Evolutionary conservation across 1,140 invertebrate genomes (phyloP).

Genomic region (Ptiloglossa arizonensis): DNA sequence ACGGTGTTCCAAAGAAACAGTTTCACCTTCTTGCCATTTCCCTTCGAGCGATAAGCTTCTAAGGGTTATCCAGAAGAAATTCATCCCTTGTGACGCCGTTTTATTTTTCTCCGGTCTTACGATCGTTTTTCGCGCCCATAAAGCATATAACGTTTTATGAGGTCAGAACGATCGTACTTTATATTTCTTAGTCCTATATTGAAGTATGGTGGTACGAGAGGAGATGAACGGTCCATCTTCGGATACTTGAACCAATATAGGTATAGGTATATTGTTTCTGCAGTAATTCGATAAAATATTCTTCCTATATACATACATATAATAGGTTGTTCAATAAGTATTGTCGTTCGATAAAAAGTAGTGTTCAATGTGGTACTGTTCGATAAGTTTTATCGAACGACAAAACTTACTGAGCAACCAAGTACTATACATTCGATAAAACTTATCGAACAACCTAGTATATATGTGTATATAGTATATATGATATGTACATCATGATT

Average conservation of each 20-base stretch:
- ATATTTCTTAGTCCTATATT: constrained; percentile 7
- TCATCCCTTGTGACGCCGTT: not conserved
- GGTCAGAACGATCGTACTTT: constrained; percentile 10
- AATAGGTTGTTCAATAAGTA: no score
- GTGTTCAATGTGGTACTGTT: no score
- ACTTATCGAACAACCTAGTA: no score
- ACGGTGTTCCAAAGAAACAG: not conserved
- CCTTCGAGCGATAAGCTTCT: not conserved
- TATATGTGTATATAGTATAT: no score
- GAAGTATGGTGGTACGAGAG: not conserved
- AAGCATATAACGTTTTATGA: constrained; percentile 20
- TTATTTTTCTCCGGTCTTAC: not conserved
- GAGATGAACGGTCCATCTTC: not conserved
- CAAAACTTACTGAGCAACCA: no score
- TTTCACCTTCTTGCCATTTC: not conserved
- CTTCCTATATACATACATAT: no score
- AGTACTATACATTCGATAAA: no score
- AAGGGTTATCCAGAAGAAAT: not conserved
- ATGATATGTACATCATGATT: no score
- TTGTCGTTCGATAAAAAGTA: no score
- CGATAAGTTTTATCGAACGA: no score
- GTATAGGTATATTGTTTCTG: not conserved
- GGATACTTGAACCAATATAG: not conserved
- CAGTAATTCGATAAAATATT: not conserved
- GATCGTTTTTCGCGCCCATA: not conserved